Evolutionary conservation across 2,888 invertebrate species (phyloP), one percentile per base, ranked within the genome.

Genomic region (Campaea margaritaria): DNA sequence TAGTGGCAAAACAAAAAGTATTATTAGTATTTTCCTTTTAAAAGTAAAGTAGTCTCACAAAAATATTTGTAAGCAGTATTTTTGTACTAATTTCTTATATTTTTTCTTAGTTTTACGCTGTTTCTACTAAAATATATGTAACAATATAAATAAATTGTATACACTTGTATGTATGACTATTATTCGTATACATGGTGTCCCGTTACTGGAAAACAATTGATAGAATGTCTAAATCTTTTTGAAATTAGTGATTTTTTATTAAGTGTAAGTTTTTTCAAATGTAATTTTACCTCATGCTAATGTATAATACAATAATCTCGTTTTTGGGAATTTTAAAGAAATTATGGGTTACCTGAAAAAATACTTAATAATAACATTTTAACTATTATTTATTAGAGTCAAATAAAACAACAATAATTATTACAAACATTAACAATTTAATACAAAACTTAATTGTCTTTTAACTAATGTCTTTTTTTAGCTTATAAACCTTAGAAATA

Each of bases 81-180:
- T 91, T 91, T 91, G 75, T 91, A 91, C 88, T 89, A 87, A 88
- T 90, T 89, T 85, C 85, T 78, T 78, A 81, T 81, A 79, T 81
- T 79, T 85, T 84, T 79, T 75, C 78, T 79, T 79, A 82, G 83
- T 83, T 86, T 85, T 84, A 86, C 76, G 81, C 82, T 78, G 76
- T 86, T 86, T 89, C 81, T 89, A 87, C 77, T 89, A 87, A 90
- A 87, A 83, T 79, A 73, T 84, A 84, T 86, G 79, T 87, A 86
- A 83, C 74, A 80, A 77, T 80, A 75, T 53, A 78, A 89, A 87
- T 88, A 89, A 83, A 89, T 88, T 90, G 89, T 91, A 89, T 91
- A 91, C 89, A 91, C 86, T 89, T 90, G 79, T 81, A 83, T 60
- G 56, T 64, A 61, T 61, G 43, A 57, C 28, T 74, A 74, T 78